phyloP scores from a whole-genome alignment of 1,140 invertebrate genomes.

The Microplitis demolitor region DNA sequence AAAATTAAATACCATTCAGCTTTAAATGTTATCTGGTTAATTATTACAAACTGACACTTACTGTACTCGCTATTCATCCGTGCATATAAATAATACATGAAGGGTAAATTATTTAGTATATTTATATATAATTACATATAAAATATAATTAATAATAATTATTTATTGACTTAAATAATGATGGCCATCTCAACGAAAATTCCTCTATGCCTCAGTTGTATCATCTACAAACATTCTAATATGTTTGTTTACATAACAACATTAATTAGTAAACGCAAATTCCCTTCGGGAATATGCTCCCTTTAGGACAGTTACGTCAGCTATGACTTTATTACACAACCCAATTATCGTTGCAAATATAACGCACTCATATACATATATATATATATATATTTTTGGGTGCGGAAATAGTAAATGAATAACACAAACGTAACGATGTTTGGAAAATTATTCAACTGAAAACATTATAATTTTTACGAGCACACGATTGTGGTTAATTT shows the following conservation, averaged over 20 bases:
- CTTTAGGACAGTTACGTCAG: neutral
- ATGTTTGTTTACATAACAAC: neutral
- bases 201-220: neutral
- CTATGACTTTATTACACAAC: neutral
- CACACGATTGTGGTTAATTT: neutral
- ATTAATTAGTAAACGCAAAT: constrained; percentile 2
- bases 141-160: neutral
- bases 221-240: neutral
- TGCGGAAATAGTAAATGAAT: too few species aligned
- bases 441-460: neutral
- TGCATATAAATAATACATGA: too few species aligned
- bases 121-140: too few species aligned
- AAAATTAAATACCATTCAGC: neutral
- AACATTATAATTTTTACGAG: neutral
- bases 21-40: neutral
- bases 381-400: neutral
- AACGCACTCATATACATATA: neutral
- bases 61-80: too few species aligned
- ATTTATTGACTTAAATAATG: neutral
- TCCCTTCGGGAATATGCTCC: neutral
- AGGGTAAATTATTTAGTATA: too few species aligned
- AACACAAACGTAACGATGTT: neutral
- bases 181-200: neutral
- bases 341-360: neutral
- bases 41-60: neutral